These are phyloP conservation scores for Natrix natrix DNA, from an alignment of 2,797 vertebrate species.

Conservation along the genomic window DNA sequence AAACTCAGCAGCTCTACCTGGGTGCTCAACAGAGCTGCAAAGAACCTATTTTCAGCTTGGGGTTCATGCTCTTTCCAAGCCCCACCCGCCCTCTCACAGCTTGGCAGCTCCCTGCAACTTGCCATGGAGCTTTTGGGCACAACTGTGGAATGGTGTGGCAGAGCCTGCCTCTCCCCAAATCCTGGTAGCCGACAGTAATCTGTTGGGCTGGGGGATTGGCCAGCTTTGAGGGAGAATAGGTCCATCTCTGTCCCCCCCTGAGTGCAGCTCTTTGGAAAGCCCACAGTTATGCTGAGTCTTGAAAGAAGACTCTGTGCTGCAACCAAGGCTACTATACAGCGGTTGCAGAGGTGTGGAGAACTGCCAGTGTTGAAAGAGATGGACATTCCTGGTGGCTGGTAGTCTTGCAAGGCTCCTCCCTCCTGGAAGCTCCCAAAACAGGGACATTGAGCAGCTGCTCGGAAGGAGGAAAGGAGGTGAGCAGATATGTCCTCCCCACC, in stretches of 20 bases:
- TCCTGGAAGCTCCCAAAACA: neutral
- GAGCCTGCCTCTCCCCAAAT: neutral
- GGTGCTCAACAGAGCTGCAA: neutral
- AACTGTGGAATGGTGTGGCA: neutral
- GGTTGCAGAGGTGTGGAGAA: fast-evolving
- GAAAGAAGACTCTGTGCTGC: neutral
- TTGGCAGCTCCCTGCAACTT: neutral
- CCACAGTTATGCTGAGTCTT: neutral
- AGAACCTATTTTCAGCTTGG: neutral
- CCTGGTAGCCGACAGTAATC: neutral
- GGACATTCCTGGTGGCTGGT: neutral
- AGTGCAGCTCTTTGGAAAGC: too few species aligned
- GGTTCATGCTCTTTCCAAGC: neutral
- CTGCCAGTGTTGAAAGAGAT: neutral
- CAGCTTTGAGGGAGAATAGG: neutral
- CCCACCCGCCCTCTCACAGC: neutral
- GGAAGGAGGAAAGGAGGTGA: neutral
- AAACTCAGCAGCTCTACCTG: neutral
- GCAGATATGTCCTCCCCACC: too few species aligned
- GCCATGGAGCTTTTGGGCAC: neutral
- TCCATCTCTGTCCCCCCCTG: neutral
- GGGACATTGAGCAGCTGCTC: neutral
- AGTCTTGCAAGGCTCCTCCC: neutral
- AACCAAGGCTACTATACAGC: neutral
- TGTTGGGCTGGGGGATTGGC: neutral